Evolutionary conservation across 1,140 invertebrate species (phyloP).

Genomic region (Diploscapter pachys): DNA sequence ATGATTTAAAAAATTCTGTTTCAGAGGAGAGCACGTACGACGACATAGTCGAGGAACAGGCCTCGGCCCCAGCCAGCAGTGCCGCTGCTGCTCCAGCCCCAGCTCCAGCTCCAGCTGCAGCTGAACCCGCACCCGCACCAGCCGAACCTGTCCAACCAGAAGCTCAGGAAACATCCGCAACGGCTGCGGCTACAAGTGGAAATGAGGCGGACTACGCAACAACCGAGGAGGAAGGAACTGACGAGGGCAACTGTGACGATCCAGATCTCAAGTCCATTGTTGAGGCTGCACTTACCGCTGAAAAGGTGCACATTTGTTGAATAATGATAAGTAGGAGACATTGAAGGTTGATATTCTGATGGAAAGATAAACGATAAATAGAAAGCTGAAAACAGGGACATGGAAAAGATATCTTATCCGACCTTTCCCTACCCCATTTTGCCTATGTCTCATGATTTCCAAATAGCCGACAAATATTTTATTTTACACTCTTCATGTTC

Average conservation of each 20-base stretch:
- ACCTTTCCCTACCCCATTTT: too few relatives aligned
- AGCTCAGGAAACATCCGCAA: slow-evolving; percentile 6
- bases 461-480: background rate
- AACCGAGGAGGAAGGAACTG: slow-evolving; percentile 29
- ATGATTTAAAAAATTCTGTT: too few relatives aligned
- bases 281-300: slow-evolving; percentile 24
- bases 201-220: slow-evolving; percentile 2
- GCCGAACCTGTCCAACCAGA: background rate
- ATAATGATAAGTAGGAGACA: background rate
- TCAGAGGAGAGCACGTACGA: slow-evolving; percentile 33
- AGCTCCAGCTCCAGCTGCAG: slow-evolving; percentile 24
- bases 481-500: background rate
- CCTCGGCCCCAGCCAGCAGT: slow-evolving; percentile 9
- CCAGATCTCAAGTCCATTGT: slow-evolving; percentile 38
- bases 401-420: too few relatives aligned
- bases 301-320: slow-evolving; percentile 18
- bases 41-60: slow-evolving; percentile 33
- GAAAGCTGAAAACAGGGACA: too few relatives aligned
- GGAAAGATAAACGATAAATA: too few relatives aligned
- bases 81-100: slow-evolving; percentile 20
- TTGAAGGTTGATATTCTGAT: too few relatives aligned
- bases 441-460: too few relatives aligned
- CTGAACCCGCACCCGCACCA: slow-evolving; percentile 19
- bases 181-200: background rate
- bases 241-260: slow-evolving; percentile 42